A percentile compares a stretch with the other conserved stretches of the same genome.
Conservation (phyloP, 2,797 vertebrate species). For the Salmo trutta region DNA sequence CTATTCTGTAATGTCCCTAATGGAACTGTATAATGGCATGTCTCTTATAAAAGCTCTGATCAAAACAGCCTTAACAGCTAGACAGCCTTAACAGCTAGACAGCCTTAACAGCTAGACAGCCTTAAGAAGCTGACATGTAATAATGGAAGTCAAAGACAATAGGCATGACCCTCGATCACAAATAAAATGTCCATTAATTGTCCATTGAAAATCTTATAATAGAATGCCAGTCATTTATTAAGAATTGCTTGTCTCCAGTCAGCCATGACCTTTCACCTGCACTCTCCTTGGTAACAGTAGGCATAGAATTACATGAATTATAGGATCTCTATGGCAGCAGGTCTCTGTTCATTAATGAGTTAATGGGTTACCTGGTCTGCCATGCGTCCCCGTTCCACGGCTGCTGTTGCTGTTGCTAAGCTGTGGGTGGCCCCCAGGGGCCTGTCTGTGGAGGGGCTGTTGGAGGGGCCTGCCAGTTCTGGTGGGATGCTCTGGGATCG, state of each 20-base stretch:
- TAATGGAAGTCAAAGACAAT: no score
- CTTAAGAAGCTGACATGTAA: conserved; percentile 12
- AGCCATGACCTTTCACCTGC: neutral
- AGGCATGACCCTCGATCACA: neutral
- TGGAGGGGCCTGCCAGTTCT: conserved; percentile 66
- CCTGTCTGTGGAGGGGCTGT: conserved; percentile 58
- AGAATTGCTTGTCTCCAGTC: neutral
- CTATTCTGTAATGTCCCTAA: neutral
- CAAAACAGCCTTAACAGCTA: neutral
- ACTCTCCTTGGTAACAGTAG: neutral
- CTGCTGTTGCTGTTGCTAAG: conserved; percentile 59
- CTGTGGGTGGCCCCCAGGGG: conserved; percentile 57
- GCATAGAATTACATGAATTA: no score
- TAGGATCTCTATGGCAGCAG: neutral
- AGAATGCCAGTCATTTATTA: neutral
- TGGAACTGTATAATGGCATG: conserved; percentile 1
- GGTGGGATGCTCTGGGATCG: conserved; percentile 70
- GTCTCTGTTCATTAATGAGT: neutral
- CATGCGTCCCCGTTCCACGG: conserved; percentile 66
- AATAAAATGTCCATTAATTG: neutral
- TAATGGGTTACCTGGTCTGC: conserved; percentile 45
- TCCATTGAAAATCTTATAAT: neutral
- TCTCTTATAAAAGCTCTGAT: neutral
- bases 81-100: no score
- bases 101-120: no score